A percentile compares a stretch with the other conserved stretches of the same genome.
These are phyloP conservation scores for Scomber colias DNA, from an alignment of 2,113 vertebrate species.

Conservation along the genomic window DNA sequence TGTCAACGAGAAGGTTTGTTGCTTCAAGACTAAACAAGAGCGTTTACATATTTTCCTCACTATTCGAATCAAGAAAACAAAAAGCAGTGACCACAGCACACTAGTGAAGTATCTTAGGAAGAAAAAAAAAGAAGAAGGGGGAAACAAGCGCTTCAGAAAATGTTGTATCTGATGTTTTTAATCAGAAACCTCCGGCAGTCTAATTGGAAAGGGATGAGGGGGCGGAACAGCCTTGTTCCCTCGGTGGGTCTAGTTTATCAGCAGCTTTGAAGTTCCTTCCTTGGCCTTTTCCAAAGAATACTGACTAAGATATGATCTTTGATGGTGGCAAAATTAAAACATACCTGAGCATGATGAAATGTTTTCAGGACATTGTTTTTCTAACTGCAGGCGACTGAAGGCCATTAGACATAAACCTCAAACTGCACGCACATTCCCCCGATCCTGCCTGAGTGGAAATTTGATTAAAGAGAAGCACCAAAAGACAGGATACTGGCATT, in stretches of 20 bases:
- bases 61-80: not conserved
- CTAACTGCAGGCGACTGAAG: not conserved
- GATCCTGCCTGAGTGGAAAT: slow-evolving; percentile 2
- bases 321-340: slow-evolving; percentile 43
- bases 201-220: slow-evolving; percentile 38
- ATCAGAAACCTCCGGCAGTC: slow-evolving; percentile 30
- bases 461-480: not conserved
- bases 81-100: not conserved
- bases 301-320: not conserved
- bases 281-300: slow-evolving; percentile 21
- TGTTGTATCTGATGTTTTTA: slow-evolving; percentile 21
- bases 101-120: not conserved
- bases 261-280: slow-evolving; percentile 60
- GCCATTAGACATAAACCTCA: slow-evolving; percentile 1
- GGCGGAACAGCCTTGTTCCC: slow-evolving; percentile 10
- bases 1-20: not conserved
- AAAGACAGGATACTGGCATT: not conserved
- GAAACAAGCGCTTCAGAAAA: not conserved
- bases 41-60: slow-evolving; percentile 12
- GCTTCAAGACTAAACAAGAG: slow-evolving; percentile 13
- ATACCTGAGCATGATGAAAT: slow-evolving; percentile 19
- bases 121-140: not conserved
- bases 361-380: not conserved
- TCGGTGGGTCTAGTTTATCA: slow-evolving; percentile 16
- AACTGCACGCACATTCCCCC: slow-evolving; percentile 2